Evolutionary conservation across 1,140 invertebrate genomes (phyloP), one percentile per base, ranked within the genome.

Genomic region (Drosophila varians): DNA sequence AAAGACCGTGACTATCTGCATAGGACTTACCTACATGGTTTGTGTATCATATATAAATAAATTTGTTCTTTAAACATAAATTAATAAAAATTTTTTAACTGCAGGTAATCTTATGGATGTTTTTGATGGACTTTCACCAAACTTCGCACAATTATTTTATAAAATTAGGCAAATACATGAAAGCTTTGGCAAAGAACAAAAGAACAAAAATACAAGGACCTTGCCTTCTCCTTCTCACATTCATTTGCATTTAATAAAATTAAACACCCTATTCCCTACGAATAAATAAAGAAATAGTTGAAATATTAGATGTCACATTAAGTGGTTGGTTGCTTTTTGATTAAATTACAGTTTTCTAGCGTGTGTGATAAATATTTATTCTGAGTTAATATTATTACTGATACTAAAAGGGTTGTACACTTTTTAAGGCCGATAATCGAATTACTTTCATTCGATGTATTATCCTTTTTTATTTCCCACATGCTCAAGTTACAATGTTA

Each of bases 11-110:
- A 11, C 26, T 1, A 12, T 1, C 11, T 18, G 1, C 2, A 34
- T 1, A 8, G 46, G 4, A 16, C 18, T 3, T 8, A 34, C n/a
- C n/a, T 21, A 2, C 19, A 36, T 23, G 54, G 54, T 56, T 56
- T 56, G 54, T 23, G 42, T 56, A 16, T 56, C 12, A 34, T 16
- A 21, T 36, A n/a, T n/a, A n/a, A n/a, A n/a, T 47, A 16, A 14
- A 6, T 12, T 6, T 14, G 1, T 4, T 21, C 42, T 16, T 0
- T n/a, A 23, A 6, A 19, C 0, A 3, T 0, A 9, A 14, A 31
- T 5, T 46, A 16, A 47, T 36, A 4, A 1, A 16, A 0, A 8
- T 9, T n/a, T 46, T 7, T 34, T 2, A 31, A 21, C 47, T 56
- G 6, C 42, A 56, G 54, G n/a, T 6, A 7, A 8, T 38, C 9